Conservation (phyloP, 2,113 vertebrate genomes). For the Salminus brasiliensis region DNA sequence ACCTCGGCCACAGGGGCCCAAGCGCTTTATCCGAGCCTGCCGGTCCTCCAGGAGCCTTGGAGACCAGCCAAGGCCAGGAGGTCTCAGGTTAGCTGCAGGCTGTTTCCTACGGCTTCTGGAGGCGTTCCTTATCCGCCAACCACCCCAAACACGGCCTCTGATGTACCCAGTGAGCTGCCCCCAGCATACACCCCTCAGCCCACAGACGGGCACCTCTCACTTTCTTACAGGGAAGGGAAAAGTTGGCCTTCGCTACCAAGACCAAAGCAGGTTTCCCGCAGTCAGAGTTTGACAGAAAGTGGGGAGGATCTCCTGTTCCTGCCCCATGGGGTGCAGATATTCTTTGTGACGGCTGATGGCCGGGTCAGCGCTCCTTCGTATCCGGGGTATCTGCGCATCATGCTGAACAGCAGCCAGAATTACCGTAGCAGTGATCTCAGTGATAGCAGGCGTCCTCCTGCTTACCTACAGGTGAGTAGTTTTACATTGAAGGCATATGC, state of each 20-base stretch:
- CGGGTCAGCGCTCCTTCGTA: slow-evolving; percentile 90
- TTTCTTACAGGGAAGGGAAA: slow-evolving; percentile 79
- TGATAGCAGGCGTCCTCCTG: slow-evolving; percentile 71
- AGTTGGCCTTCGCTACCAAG: slow-evolving; percentile 72
- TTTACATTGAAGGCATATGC: background rate
- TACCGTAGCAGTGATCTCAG: slow-evolving; percentile 51
- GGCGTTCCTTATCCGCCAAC: slow-evolving; percentile 55
- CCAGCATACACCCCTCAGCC: slow-evolving; percentile 89
- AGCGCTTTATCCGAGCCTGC: slow-evolving; percentile 55
- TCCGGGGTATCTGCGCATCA: slow-evolving; percentile 89
- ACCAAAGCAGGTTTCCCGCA: slow-evolving; percentile 4
- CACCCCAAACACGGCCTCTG: slow-evolving; percentile 36
- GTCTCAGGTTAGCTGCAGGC: slow-evolving; percentile 16
- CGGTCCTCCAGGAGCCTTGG: slow-evolving; percentile 5
- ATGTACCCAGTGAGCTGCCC: slow-evolving; percentile 77
- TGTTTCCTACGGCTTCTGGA: slow-evolving; percentile 50
- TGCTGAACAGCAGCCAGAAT: slow-evolving; percentile 74
- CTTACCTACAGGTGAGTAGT: slow-evolving; percentile 86
- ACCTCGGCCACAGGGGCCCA: slow-evolving; percentile 40
- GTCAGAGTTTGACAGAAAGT: slow-evolving; percentile 6
- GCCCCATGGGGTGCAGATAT: slow-evolving; percentile 91
- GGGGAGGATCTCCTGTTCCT: slow-evolving; percentile 85
- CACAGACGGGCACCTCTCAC: slow-evolving; percentile 83
- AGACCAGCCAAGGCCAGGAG: slow-evolving; percentile 58
- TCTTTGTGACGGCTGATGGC: slow-evolving; percentile 88